A percentile compares a stretch with the other conserved stretches of the same genome.
Evolutionary conservation across 2,888 invertebrate genomes (phyloP).

Genomic region (Sminthurinus aureus): DNA sequence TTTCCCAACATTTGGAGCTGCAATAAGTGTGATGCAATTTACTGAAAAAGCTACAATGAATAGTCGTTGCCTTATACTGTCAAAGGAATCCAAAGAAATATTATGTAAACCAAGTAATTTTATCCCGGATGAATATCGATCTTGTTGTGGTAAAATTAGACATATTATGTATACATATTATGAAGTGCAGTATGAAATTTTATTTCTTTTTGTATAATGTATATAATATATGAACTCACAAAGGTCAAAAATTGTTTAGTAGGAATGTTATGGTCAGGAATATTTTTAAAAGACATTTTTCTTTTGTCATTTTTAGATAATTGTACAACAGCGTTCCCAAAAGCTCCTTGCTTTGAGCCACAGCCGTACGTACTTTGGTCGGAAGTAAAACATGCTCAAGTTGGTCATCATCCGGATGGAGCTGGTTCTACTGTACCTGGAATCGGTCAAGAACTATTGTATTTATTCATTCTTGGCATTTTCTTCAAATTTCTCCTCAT

Average conservation of each 20-base stretch:
- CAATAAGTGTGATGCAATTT: slow-evolving; percentile 51
- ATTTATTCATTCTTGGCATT: slow-evolving; percentile 45
- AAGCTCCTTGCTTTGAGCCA: slow-evolving; percentile 49
- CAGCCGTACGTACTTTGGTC: slow-evolving; percentile 52
- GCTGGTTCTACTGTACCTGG: slow-evolving; percentile 30
- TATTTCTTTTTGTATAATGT: too few species aligned
- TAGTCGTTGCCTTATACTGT: slow-evolving; percentile 52
- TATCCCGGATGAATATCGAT: slow-evolving; percentile 39
- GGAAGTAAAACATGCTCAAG: background rate
- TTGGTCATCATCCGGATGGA: background rate
- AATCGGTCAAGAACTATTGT: slow-evolving; percentile 53
- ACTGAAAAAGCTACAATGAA: slow-evolving; percentile 50
- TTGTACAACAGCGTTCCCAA: slow-evolving; percentile 22
- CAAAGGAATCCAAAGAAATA: slow-evolving; percentile 43
- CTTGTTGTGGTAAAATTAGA: slow-evolving; percentile 58
- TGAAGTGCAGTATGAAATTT: too few species aligned
- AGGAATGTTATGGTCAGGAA: too few species aligned
- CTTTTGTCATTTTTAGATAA: slow-evolving; percentile 16
- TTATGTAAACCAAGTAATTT: slow-evolving; percentile 50
- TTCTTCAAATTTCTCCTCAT: slow-evolving; percentile 47
- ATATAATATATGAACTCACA: too few species aligned
- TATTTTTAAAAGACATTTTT: too few species aligned
- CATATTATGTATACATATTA: too few species aligned
- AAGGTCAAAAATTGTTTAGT: too few species aligned
- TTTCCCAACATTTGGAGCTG: slow-evolving; percentile 57